Evolutionary conservation across 2,113 vertebrate species (phyloP), one percentile per base, ranked within the genome.

Genomic region (Heterotilapia buettikoferi): DNA sequence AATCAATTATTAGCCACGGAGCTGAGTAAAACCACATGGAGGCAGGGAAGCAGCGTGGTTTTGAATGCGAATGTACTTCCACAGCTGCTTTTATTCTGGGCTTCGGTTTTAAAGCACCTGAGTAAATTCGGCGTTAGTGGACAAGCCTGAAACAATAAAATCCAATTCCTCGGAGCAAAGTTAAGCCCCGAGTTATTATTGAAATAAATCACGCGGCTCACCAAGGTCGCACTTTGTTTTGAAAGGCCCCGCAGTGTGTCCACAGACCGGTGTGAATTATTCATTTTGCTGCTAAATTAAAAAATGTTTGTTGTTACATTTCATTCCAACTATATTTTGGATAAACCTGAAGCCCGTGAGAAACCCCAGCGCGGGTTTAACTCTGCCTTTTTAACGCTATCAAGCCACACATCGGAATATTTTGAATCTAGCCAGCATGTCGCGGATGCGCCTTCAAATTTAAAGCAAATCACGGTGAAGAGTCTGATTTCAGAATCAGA

Each of bases 21-120:
- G 90, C 87, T 93, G 90, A 95, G 94, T 94, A 80, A 90, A 93
- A 94, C 93, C 96, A 94, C 53, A 90, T 96, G 95, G 82, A 57
- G 43, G 13, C 85, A 90, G 87, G 24, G 14, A 83, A 83, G 80
- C 82, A 84, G 31, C 54, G 12, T 45, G 19, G 31, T 73, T 82
- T 76, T 86, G 73, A 29, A 59, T 90, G 24, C 84, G 50, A 73
- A 14, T 54, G 38, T 7, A 26, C 40, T 52, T 11, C 19, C 83
- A 52, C 86, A 89, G 90, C 89, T 61, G 90, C 16, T 33, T 68
- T 38, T 53, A 38, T 84, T 84, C 57, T 24, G 45, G 47, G 31
- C n/a, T 82, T 45, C 7, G 8, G 38, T 47, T 50, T 66, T 43
- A 43, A 80, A 76, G 50, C 86, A 90, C 93, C 86, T 90, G 89